Evolutionary conservation across 1,140 invertebrate species (phyloP).

Genomic region (Dinoponera quadriceps): DNA sequence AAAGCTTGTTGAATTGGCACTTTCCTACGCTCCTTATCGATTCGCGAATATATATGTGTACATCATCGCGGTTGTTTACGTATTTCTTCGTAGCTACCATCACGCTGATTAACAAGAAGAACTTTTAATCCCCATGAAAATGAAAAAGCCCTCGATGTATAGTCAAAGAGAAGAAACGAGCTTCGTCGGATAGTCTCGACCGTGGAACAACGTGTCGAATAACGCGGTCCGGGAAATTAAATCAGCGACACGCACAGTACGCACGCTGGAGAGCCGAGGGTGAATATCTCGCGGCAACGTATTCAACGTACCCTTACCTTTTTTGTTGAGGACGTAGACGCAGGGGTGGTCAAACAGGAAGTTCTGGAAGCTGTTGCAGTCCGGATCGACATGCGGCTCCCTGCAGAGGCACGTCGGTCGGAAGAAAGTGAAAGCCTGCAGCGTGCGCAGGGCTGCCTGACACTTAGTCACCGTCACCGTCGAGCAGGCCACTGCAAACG

Average conservation of each 20-base stretch:
- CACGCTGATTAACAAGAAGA: no score
- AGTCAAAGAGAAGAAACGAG: no score
- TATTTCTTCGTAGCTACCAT: no score
- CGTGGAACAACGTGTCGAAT: no score
- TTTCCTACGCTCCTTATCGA: no score
- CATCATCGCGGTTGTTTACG: no score
- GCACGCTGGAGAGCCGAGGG: neutral
- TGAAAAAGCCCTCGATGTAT: no score
- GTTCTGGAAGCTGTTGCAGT: constrained; percentile 96
- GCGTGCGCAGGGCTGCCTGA: constrained; percentile 93
- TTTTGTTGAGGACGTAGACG: constrained; percentile 92
- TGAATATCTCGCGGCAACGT: neutral
- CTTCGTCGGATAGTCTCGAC: no score
- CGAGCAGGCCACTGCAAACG: constrained; percentile 95
- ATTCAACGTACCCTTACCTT: constrained; percentile 88
- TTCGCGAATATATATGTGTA: no score
- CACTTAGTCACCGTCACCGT: constrained; percentile 96
- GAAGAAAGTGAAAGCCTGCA: constrained; percentile 96
- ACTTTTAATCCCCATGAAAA: no score
- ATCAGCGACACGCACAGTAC: neutral
- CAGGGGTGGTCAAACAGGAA: constrained; percentile 97
- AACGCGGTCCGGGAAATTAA: neutral
- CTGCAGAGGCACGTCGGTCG: constrained; percentile 95
- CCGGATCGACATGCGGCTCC: constrained; percentile 94
- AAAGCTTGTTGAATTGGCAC: no score